A percentile compares a stretch with the other conserved stretches of the same genome.
These are phyloP conservation scores for Cantharis nigra DNA, from an alignment of 2,888 invertebrate genomes.

Conservation along the genomic window DNA sequence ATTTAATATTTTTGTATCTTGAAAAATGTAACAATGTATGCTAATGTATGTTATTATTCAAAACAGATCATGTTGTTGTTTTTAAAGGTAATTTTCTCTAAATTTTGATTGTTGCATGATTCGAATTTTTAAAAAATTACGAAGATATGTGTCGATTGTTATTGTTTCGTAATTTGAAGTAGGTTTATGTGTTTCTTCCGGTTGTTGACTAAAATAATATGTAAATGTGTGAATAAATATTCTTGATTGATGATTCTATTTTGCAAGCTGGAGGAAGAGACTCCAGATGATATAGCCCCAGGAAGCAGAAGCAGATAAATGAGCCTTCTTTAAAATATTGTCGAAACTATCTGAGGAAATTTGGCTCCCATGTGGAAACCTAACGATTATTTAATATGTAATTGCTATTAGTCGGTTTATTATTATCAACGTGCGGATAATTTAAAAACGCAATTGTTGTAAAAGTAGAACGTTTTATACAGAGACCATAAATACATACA, in stretches of 20 bases:
- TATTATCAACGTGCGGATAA: slow-evolving; percentile 7
- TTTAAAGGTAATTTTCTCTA: neutral
- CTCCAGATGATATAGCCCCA: neutral
- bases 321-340: neutral
- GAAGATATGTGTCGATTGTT: neutral
- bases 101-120: neutral
- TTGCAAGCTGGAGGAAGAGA: neutral
- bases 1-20: neutral
- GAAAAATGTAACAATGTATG: neutral
- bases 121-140: neutral
- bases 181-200: neutral
- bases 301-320: neutral
- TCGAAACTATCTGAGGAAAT: neutral
- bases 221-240: neutral
- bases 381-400: slow-evolving; percentile 6
- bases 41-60: neutral
- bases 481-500: neutral
- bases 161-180: neutral
- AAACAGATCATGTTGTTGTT: neutral
- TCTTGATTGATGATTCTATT: neutral
- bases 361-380: slow-evolving; percentile 3
- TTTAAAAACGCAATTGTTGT: slow-evolving; percentile 27
- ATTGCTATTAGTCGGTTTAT: neutral
- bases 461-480: neutral
- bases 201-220: neutral